A percentile compares a stretch with the other conserved stretches of the same genome.
These are phyloP conservation scores for Alauda arvensis DNA, from an alignment of 2,797 vertebrate genomes.

Conservation along the genomic window DNA sequence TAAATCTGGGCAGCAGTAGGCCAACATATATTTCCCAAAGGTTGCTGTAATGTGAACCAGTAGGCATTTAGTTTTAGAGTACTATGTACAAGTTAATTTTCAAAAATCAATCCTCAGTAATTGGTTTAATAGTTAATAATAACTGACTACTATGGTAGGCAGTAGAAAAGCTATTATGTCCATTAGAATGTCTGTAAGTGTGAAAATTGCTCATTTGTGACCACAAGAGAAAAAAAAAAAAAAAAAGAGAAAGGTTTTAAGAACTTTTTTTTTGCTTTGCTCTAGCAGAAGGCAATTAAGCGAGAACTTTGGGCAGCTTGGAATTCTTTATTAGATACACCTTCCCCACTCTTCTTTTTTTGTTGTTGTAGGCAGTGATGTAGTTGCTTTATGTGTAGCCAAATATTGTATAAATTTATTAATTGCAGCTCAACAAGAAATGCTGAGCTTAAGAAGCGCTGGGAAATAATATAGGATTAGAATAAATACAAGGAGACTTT, in stretches of 20 bases:
- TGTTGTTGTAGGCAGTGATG: background rate
- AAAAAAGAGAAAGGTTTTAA: background rate
- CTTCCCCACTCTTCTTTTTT: background rate
- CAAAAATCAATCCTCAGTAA: background rate
- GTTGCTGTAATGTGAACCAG: background rate
- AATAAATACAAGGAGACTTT: background rate
- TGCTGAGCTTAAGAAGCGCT: background rate
- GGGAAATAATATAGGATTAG: background rate
- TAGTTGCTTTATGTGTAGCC: background rate
- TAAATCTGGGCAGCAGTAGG: background rate
- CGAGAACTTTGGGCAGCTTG: background rate
- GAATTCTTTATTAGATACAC: background rate
- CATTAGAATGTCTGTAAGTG: background rate
- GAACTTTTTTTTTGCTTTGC: background rate
- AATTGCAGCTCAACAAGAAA: background rate
- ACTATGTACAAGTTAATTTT: background rate
- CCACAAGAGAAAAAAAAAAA: background rate
- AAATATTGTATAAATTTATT: background rate
- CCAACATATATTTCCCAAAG: background rate
- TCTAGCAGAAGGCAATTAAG: background rate
- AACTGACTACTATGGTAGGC: background rate
- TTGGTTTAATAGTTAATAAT: slow-evolving; percentile 27
- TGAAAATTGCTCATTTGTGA: background rate
- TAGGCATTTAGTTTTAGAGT: background rate
- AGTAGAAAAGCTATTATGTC: background rate